phyloP scores from a whole-genome alignment of 2,797 vertebrate species.

The Pseudopleuronectes americanus region DNA sequence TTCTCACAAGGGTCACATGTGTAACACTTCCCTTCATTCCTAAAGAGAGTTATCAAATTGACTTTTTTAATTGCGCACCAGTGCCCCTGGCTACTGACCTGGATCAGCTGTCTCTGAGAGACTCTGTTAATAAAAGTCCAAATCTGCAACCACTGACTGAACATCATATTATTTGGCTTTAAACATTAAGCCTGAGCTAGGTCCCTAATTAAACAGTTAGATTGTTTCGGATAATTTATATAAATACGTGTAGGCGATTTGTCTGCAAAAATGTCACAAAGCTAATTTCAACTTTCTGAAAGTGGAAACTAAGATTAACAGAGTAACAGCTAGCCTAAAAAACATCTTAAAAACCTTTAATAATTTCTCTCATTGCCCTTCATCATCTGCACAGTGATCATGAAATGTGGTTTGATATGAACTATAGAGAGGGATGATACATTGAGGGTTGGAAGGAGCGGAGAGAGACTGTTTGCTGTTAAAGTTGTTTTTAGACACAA shows the following conservation, averaged over 20 bases:
- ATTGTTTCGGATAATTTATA: not conserved
- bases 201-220: not conserved
- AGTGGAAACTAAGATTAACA: conserved; percentile 1
- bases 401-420: conserved; percentile 20
- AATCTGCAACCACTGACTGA: conserved; percentile 5
- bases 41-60: conserved; percentile 43
- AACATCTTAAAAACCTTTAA: conserved; percentile 3
- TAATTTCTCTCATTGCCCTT: conserved; percentile 12
- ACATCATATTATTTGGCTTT: conserved; percentile 12
- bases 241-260: conserved; percentile 4
- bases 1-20: conserved; percentile 26
- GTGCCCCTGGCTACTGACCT: conserved; percentile 45
- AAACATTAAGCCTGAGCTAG: not conserved
- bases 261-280: conserved; percentile 4
- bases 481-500: conserved; percentile 17
- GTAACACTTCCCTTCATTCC: conserved; percentile 10
- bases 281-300: conserved; percentile 6
- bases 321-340: not conserved
- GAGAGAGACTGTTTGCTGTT: conserved; percentile 13
- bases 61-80: conserved; percentile 52
- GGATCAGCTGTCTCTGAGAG: conserved; percentile 48
- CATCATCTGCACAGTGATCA: conserved; percentile 12
- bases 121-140: conserved; percentile 35
- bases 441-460: conserved; percentile 18
- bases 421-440: conserved; percentile 7